These are phyloP conservation scores for Tipula lateralis DNA, from an alignment of 2,888 invertebrate species.

Conservation along the genomic window DNA sequence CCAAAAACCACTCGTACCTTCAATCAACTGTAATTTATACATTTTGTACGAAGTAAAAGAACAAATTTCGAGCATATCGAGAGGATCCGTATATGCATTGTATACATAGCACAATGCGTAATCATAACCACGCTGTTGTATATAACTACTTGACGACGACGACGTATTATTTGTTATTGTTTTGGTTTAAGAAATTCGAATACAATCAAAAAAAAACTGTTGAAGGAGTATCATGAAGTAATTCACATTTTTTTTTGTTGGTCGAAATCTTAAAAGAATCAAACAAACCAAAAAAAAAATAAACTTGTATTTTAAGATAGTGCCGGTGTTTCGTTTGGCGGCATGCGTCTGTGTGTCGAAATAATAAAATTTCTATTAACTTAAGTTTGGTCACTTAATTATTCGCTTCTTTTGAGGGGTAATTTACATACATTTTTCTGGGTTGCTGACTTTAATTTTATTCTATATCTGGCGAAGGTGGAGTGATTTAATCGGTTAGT, in stretches of 20 bases:
- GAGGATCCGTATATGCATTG: neutral
- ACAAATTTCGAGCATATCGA: neutral
- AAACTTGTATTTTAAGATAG: neutral
- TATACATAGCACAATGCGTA: neutral
- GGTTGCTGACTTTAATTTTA: neutral
- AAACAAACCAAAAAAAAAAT: neutral
- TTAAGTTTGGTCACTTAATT: constrained; percentile 11
- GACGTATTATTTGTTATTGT: constrained; percentile 11
- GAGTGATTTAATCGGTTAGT: neutral
- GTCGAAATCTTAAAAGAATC: constrained; percentile 1
- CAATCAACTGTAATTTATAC: constrained; percentile 15
- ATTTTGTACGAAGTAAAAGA: neutral
- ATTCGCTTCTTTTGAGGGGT: constrained; percentile 16
- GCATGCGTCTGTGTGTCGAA: neutral
- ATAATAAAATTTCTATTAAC: constrained; percentile 19
- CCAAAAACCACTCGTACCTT: neutral
- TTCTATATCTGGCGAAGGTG: neutral
- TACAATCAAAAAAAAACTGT: neutral
- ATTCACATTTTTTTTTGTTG: neutral
- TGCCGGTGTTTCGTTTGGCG: constrained; percentile 19
- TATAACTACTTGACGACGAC: neutral
- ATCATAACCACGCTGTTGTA: neutral
- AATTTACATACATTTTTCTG: constrained; percentile 4
- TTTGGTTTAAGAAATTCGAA: constrained; percentile 1
- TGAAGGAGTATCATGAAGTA: constrained; percentile 24